Percentiles rank a stretch among this genome's conserved stretches.
Conservation (phyloP, 1,140 invertebrate genomes). For the Drosophila pallidifrons region DNA sequence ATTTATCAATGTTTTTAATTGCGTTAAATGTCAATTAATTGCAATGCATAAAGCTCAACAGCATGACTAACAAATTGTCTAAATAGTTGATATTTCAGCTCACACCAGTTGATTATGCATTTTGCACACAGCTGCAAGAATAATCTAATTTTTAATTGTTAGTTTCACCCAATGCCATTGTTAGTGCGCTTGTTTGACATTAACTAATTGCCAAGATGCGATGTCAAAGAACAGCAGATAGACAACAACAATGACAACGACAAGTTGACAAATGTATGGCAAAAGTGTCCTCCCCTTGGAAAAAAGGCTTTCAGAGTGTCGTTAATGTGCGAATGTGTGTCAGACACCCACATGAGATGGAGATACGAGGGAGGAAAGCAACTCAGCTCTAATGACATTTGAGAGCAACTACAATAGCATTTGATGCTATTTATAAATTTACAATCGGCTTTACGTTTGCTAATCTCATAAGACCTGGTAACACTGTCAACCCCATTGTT, state of each 20-base stretch:
- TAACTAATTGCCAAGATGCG: constrained; percentile 74
- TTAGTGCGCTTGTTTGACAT: constrained; percentile 64
- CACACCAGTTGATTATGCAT: constrained; percentile 1
- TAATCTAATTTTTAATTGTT: constrained; percentile 35
- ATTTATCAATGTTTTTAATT: background rate
- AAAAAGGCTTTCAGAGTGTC: constrained; percentile 32
- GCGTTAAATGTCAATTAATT: background rate
- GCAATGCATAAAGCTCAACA: background rate
- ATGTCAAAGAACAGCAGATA: constrained; percentile 26
- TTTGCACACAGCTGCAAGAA: constrained; percentile 11
- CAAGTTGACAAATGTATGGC: constrained; percentile 64
- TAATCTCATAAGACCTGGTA: constrained; percentile 74
- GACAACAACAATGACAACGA: constrained; percentile 34
- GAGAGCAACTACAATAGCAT: constrained; percentile 57
- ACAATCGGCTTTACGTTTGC: constrained; percentile 65
- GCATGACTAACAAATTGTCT: constrained; percentile 12
- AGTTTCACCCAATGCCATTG: constrained; percentile 37
- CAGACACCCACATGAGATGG: background rate
- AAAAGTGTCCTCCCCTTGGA: background rate
- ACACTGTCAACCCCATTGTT: constrained; percentile 53
- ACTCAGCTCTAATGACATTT: constrained; percentile 53
- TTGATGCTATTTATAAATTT: constrained; percentile 82
- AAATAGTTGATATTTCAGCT: constrained; percentile 2
- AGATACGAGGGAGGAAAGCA: constrained; percentile 6
- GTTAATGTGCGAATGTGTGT: constrained; percentile 42